These are phyloP conservation scores for Rapana venosa DNA, from an alignment of 2,888 invertebrate species.

Conservation along the genomic window DNA sequence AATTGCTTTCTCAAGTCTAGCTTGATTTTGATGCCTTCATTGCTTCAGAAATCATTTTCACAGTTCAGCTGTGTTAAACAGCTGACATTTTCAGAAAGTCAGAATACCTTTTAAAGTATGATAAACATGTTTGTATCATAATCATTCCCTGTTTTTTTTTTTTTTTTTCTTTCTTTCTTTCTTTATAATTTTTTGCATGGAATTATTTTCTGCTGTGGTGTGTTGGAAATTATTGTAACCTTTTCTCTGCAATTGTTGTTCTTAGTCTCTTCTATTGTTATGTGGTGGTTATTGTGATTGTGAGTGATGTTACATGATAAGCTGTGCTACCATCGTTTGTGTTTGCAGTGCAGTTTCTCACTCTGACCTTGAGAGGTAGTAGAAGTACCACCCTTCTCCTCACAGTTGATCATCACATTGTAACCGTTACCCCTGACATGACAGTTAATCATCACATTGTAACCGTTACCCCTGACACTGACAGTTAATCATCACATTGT, in stretches of 20 bases:
- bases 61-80: too few relatives aligned
- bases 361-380: conserved; percentile 30
- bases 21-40: too few relatives aligned
- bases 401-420: background rate
- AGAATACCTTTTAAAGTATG: too few relatives aligned
- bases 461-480: too few relatives aligned
- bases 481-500: too few relatives aligned
- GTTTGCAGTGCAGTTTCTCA: conserved; percentile 11
- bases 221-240: background rate
- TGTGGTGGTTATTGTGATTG: background rate
- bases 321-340: background rate
- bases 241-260: too few relatives aligned
- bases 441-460: too few relatives aligned
- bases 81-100: too few relatives aligned
- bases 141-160: background rate
- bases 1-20: too few relatives aligned
- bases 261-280: background rate
- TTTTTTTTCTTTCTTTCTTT: background rate
- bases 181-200: background rate
- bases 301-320: background rate
- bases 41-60: too few relatives aligned
- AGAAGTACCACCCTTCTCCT: background rate
- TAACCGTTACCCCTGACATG: too few relatives aligned
- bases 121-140: too few relatives aligned
- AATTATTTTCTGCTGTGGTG: background rate